phyloP scores from a whole-genome alignment of 2,113 vertebrate species.

The Galbula dea region DNA sequence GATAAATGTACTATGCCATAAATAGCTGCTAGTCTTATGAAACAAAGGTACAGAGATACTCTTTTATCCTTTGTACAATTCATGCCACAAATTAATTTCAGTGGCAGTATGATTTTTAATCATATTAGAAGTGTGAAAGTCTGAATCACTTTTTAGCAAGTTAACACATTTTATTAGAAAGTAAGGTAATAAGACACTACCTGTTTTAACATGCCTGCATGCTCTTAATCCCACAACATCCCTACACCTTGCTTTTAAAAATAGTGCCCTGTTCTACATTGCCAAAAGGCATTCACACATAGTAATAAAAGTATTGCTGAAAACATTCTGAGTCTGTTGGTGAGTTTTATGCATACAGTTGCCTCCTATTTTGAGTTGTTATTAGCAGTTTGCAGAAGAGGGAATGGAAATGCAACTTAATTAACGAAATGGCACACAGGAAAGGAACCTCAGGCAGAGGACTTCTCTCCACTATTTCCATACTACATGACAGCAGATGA shows the following conservation, averaged over 20 bases:
- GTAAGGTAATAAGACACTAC: background rate
- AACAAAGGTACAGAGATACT: background rate
- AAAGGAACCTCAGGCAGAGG: background rate
- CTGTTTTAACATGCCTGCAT: background rate
- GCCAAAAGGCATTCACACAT: background rate
- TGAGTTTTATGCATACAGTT: background rate
- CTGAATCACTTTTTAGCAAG: background rate
- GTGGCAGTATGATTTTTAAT: constrained; percentile 5
- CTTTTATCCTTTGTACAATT: background rate
- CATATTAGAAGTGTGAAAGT: background rate
- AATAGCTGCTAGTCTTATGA: background rate
- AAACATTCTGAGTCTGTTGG: background rate
- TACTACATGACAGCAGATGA: background rate
- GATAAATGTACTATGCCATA: background rate
- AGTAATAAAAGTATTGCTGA: background rate
- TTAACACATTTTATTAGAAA: constrained; percentile 15
- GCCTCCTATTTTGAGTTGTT: background rate
- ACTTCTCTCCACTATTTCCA: background rate
- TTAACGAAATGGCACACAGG: background rate
- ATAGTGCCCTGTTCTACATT: background rate
- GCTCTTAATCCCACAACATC: background rate
- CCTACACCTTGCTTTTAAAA: background rate
- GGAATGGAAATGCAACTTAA: background rate
- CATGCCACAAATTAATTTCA: background rate
- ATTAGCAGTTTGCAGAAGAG: background rate